phyloP scores from a whole-genome alignment of 2,888 invertebrate genomes.

The Drosophila fulvimacula region DNA sequence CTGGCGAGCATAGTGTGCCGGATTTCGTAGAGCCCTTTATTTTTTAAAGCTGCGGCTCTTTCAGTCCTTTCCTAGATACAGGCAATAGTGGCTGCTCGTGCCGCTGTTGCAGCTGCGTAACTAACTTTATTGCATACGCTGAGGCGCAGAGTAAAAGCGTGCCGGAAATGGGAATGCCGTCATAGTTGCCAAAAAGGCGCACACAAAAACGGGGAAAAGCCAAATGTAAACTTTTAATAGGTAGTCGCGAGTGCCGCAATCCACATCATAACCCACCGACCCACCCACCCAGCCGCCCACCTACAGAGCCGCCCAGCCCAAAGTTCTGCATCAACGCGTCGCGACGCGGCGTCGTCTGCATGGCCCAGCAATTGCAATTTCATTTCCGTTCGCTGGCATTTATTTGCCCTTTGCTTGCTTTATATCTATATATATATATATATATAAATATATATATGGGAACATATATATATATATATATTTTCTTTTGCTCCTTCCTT shows the following conservation, averaged over 20 bases:
- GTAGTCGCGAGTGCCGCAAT: slow-evolving; percentile 29
- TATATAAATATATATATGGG: slow-evolving; percentile 5
- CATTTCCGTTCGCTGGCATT: slow-evolving; percentile 70
- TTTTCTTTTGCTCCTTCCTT: slow-evolving; percentile 24
- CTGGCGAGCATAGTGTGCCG: slow-evolving; percentile 14
- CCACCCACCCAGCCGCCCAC: background rate
- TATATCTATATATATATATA: background rate
- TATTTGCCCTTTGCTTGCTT: slow-evolving; percentile 44
- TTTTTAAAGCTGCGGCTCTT: slow-evolving; percentile 54
- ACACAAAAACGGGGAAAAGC: slow-evolving; percentile 32
- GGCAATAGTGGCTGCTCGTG: slow-evolving; percentile 2
- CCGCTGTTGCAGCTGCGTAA: slow-evolving; percentile 14
- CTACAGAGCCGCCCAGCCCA: background rate
- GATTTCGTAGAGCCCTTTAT: slow-evolving; percentile 27
- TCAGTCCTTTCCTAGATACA: slow-evolving; percentile 42
- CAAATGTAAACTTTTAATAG: slow-evolving; percentile 63
- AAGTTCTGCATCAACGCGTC: slow-evolving; percentile 61
- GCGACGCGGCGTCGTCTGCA: slow-evolving; percentile 76
- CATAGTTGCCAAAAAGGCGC: slow-evolving; percentile 33
- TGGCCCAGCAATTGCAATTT: slow-evolving; percentile 73
- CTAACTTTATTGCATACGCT: slow-evolving; percentile 69
- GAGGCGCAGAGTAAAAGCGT: slow-evolving; percentile 57
- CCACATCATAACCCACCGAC: slow-evolving; percentile 8
- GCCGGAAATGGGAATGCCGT: slow-evolving; percentile 64
- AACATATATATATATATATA: slow-evolving; percentile 10